Evolutionary conservation across 2,888 invertebrate genomes (phyloP).

Genomic region (Sminthurides aquaticus): DNA sequence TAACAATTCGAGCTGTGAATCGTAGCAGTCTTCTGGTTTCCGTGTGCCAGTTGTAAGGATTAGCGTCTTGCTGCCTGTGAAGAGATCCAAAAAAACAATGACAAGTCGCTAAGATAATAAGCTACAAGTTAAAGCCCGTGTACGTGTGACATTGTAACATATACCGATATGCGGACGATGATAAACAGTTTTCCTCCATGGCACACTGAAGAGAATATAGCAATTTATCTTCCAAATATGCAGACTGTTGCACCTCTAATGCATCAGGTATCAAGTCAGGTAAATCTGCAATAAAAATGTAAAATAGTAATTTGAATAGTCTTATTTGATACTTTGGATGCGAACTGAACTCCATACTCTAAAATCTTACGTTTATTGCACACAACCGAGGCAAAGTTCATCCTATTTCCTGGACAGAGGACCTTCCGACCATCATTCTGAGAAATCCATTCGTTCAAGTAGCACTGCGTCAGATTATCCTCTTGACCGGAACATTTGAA

Average conservation of each 20-base stretch:
- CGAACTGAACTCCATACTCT: too few relatives aligned
- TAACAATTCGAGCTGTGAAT: constrained; percentile 81
- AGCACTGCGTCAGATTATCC: constrained; percentile 60
- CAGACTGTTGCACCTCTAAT: constrained; percentile 64
- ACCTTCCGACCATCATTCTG: constrained; percentile 46
- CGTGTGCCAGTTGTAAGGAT: constrained; percentile 64
- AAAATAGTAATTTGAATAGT: too few relatives aligned
- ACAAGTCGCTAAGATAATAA: too few relatives aligned
- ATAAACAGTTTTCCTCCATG: constrained; percentile 91
- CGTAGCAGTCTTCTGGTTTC: constrained; percentile 71
- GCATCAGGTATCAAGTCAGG: constrained; percentile 78
- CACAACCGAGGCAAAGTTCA: constrained; percentile 68
- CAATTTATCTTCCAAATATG: constrained; percentile 76
- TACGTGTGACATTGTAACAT: too few relatives aligned
- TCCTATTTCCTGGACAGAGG: constrained; percentile 47
- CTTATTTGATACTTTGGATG: too few relatives aligned
- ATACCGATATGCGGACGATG: constrained; percentile 63
- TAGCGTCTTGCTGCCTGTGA: constrained; percentile 59
- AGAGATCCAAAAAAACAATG: background rate
- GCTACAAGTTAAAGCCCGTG: too few relatives aligned
- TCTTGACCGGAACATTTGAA: constrained; percentile 77
- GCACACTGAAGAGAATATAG: constrained; percentile 83
- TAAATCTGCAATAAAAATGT: constrained; percentile 49
- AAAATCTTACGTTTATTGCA: constrained; percentile 52
- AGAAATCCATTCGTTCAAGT: constrained; percentile 53